Evolutionary conservation across 1,140 invertebrate genomes (phyloP), one percentile per base, ranked within the genome.

Genomic region (Hermatobates lingyangjiaoensis): DNA sequence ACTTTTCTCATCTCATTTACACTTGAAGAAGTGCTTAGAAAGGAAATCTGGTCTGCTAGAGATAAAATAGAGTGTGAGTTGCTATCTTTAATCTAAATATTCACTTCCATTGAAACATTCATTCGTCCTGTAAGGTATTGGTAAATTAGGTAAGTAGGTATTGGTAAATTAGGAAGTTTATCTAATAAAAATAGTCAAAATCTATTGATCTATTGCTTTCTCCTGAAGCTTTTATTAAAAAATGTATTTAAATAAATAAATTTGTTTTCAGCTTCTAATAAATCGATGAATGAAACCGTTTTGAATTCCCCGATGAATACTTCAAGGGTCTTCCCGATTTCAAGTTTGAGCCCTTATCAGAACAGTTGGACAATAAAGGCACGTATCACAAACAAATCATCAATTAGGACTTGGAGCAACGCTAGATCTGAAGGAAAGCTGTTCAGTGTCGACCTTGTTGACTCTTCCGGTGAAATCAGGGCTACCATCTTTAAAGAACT

Each of bases 321-420:
- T n/a, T 48, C 23, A 15, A 58, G 53, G 24, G 65, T 65, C 45
- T 65, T 64, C 66, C 81, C 85, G 0, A 92, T 94, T 58, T 70
- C 73, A 4, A 80, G 77, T 57, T 67, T 94, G 0, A 91, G 81
- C 61, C 89, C 88, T 4, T 94, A 92, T 67, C 87, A 92, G 63
- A 92, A 92, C 62, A 85, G 79, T 62, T 97, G 89, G 90, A 79
- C 87, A 1, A 92, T 98, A 52, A 86, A 87, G 64, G 95, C 81
- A 24, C 72, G 92, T 40, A 84, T 97, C 0, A 85, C 81, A 12
- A 80, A 74, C 54, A 98, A 98, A 64, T 74, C 80, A 5, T 61
- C 68, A 0, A 81, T 97, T 28, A 74, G 83, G 54, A 85, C 80
- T 0, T 96, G 89, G 86, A 87, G 77, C 40, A 98, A 96, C 68